Conservation (phyloP, 2,888 invertebrate species). For the Heteromyza rotundicornis region DNA sequence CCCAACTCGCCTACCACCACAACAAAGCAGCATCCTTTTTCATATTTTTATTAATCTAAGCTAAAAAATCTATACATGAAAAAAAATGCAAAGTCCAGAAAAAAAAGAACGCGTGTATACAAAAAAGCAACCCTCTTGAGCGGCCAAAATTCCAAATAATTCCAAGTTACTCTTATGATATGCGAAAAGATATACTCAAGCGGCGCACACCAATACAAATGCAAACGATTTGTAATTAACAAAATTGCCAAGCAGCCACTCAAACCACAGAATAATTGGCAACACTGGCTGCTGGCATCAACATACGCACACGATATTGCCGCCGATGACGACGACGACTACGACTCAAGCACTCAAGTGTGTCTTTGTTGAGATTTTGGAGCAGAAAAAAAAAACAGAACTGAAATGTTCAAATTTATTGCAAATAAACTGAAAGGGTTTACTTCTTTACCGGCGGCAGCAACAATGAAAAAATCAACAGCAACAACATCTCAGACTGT, state of each 20-base stretch:
- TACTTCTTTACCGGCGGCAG: not conserved
- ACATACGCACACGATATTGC: not conserved
- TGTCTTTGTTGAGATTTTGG: not conserved
- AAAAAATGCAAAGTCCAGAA: constrained; percentile 13
- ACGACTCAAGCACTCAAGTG: constrained; percentile 5
- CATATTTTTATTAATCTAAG: constrained; percentile 30
- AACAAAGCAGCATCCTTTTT: too few relatives aligned
- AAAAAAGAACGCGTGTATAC: constrained; percentile 8
- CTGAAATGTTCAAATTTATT: constrained; percentile 5
- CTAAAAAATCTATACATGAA: too few relatives aligned
- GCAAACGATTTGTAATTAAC: constrained; percentile 61
- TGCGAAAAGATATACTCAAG: constrained; percentile 23
- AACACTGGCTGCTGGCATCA: constrained; percentile 15
- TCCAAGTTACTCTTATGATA: constrained; percentile 18
- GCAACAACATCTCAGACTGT: not conserved
- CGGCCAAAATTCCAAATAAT: constrained; percentile 13
- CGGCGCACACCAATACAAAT: constrained; percentile 23
- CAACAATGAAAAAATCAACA: not conserved
- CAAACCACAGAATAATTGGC: constrained; percentile 28
- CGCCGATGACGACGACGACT: not conserved
- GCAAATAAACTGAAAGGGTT: constrained; percentile 20
- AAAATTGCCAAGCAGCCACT: constrained; percentile 62
- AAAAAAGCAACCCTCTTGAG: constrained; percentile 28
- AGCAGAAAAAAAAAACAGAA: not conserved
- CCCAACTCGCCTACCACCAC: too few relatives aligned